These are phyloP conservation scores for Schlechtendalia chinensis DNA, from an alignment of 1,140 invertebrate genomes.

Conservation along the genomic window DNA sequence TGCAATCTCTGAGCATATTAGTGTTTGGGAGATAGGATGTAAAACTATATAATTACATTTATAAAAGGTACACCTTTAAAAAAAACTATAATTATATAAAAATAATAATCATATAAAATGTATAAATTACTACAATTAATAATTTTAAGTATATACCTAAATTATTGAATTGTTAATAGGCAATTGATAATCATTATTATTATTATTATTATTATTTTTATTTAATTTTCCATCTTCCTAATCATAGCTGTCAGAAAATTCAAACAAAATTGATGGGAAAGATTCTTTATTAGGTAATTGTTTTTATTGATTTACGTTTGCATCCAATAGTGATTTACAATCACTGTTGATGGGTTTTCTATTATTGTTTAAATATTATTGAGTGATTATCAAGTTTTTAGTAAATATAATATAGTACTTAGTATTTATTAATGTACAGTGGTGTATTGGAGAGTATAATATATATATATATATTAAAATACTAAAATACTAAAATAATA, in stretches of 20 bases:
- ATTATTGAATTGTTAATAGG: no score
- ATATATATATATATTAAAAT: no score
- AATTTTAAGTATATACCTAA: no score
- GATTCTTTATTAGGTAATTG: constrained; percentile 43
- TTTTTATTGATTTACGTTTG: background rate
- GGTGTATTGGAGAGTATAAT: background rate
- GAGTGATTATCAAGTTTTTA: background rate
- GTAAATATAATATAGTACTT: background rate
- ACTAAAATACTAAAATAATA: no score
- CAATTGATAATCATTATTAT: no score
- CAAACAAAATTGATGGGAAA: constrained; percentile 40
- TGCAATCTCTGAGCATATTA: no score
- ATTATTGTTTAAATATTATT: background rate
- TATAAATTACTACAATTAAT: background rate
- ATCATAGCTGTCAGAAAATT: constrained; percentile 32
- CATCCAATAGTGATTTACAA: background rate
- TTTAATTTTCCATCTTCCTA: background rate
- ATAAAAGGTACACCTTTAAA: no score
- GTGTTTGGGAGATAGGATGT: no score
- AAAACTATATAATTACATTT: no score
- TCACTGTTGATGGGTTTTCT: background rate
- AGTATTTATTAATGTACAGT: background rate
- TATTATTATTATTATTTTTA: no score
- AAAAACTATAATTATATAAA: no score
- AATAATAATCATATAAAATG: background rate